Conservation (phyloP, 2,797 vertebrate species). For the Melanogrammus aeglefinus region DNA sequence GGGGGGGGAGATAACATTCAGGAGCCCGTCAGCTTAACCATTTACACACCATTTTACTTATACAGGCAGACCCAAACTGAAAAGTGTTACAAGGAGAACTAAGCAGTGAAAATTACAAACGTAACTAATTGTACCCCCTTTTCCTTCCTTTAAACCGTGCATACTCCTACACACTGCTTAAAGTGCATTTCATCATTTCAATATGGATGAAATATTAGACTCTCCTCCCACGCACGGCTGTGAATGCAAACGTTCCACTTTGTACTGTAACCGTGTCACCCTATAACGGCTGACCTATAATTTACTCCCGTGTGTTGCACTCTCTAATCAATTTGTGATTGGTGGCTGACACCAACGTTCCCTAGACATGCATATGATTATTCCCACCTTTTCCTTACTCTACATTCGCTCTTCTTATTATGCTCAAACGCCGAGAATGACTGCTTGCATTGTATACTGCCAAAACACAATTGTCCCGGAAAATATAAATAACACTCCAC, state of each 20-base stretch:
- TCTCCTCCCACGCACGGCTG: neutral
- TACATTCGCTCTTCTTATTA: neutral
- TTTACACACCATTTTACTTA: slow-evolving; percentile 23
- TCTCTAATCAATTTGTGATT: neutral
- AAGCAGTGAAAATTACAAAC: neutral
- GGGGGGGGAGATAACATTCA: slow-evolving; percentile 28
- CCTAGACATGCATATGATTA: neutral
- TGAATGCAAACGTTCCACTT: neutral
- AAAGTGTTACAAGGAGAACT: neutral
- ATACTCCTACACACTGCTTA: neutral
- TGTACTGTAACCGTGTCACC: neutral
- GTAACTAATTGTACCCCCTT: neutral
- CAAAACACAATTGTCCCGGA: no score
- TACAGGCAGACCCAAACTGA: slow-evolving; percentile 2
- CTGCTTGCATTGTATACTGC: no score
- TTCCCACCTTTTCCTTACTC: neutral
- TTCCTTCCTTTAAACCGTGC: no score
- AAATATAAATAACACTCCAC: no score
- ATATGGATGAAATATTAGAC: neutral
- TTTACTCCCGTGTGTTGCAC: neutral
- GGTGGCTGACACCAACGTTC: neutral
- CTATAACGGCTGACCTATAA: neutral
- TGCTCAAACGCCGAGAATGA: neutral
- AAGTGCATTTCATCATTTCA: neutral
- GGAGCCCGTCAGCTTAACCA: neutral